These are phyloP conservation scores for Halcyon badia DNA, from an alignment of 2,797 vertebrate species.

Conservation along the genomic window DNA sequence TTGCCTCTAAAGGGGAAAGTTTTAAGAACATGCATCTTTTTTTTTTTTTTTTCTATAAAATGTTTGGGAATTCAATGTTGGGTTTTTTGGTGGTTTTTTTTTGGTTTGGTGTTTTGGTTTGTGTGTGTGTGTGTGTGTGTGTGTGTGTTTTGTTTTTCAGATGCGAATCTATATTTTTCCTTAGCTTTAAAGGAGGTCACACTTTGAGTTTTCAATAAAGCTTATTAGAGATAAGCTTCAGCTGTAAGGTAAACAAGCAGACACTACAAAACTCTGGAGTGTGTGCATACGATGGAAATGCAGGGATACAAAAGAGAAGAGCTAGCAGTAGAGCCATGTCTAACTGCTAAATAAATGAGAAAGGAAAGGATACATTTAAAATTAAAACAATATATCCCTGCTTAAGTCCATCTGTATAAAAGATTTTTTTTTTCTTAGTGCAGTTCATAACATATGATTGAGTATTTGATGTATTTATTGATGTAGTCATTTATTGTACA, in stretches of 20 bases:
- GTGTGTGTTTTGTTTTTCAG: not conserved
- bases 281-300: not conserved
- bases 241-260: not conserved
- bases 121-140: too few relatives aligned
- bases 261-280: not conserved
- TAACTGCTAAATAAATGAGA: not conserved
- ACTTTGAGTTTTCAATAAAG: not conserved
- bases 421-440: not conserved
- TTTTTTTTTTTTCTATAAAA: not conserved
- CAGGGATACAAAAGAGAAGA: not conserved
- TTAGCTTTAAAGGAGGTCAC: not conserved
- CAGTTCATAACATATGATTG: not conserved
- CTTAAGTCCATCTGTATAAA: not conserved
- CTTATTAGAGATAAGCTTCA: not conserved
- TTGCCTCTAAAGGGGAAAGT: not conserved
- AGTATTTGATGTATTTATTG: not conserved
- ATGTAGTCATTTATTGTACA: not conserved
- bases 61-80: not conserved
- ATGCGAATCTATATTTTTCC: not conserved
- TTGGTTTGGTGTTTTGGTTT: too few relatives aligned
- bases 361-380: not conserved
- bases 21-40: not conserved
- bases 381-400: not conserved
- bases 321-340: not conserved
- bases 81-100: not conserved